Evolutionary conservation across 1,140 invertebrate species (phyloP), one percentile per base, ranked within the genome.

Genomic region (Polypedilum pembai): DNA sequence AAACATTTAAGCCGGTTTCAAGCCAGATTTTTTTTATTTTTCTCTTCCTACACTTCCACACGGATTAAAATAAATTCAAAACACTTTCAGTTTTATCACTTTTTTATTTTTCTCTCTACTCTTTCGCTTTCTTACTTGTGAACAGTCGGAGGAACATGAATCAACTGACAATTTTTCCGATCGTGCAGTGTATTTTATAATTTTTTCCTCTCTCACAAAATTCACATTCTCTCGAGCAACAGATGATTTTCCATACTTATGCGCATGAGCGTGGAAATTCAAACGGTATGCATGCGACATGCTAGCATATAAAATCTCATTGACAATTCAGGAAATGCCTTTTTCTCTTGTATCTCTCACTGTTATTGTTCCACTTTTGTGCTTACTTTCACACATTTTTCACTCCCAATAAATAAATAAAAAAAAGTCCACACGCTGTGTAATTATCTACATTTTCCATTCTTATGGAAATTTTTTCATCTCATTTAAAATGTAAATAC

Each of bases 101-200:
- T 56, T 45, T 45, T 56, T 56, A 15, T 12, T 56, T 56, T 56
- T 12, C 10, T 56, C n/a, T 56, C 12, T 56, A n/a, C 45, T 56
- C 45, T 56, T 56, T 56, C 12, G 12, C 7, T 56, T 12, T 45
- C 15, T 56, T 56, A 56, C 45, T 56, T 56, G 45, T 56, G 45
- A 56, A 56, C 45, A 56, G 45, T 56, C n/a, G n/a, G 45, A 56
- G 10, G 45, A 56, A 15, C 45, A 56, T 56, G 45, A 56, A 56
- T 12, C n/a, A 56, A 56, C 45, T 56, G 45, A 56, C 45, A 56
- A 56, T 56, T 56, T 56, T 56, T 12, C 4, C 45, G 45, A 56
- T 56, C 45, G 45, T 0, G 4, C 1, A 12, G 10, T 8, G 12
- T 56, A n/a, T 56, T 56, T 15, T 56, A 56, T n/a, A 56, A 56